Conservation (phyloP, 2,113 vertebrate species). For the Nibea albiflora region DNA sequence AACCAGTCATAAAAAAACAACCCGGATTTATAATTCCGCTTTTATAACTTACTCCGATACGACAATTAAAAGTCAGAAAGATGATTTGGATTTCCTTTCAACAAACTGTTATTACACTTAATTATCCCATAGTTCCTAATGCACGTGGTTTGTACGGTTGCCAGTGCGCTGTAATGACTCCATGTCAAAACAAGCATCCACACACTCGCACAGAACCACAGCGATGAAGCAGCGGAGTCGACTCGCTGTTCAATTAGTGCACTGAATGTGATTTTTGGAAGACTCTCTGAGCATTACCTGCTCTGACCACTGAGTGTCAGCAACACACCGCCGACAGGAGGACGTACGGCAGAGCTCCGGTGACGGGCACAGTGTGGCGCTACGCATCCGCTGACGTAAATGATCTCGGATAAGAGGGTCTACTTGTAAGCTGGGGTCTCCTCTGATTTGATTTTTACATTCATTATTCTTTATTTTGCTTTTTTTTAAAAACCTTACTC, state of each 20-base stretch:
- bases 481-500: conserved; percentile 1
- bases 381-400: not conserved
- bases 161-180: conserved; percentile 12
- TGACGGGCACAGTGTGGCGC: not conserved
- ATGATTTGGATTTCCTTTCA: conserved; percentile 22
- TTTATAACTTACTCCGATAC: conserved; percentile 4
- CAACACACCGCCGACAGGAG: conserved; percentile 34
- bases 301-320: conserved; percentile 72
- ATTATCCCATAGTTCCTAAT: conserved; percentile 12
- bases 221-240: conserved; percentile 5
- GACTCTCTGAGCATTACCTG: conserved; percentile 10
- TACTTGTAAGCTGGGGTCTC: not conserved
- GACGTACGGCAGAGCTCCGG: conserved; percentile 11
- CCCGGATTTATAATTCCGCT: not conserved
- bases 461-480: conserved; percentile 33
- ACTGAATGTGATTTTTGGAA: conserved; percentile 19
- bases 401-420: conserved; percentile 19
- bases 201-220: not conserved
- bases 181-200: conserved; percentile 28
- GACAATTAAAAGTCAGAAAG: conserved; percentile 11
- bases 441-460: conserved; percentile 43
- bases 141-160: conserved; percentile 5
- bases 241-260: conserved; percentile 20
- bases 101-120: conserved; percentile 25
- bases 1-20: not conserved